Percentiles rank a stretch among this genome's conserved stretches.
Conservation (phyloP, 2,888 invertebrate genomes). For the Seira ritae region DNA sequence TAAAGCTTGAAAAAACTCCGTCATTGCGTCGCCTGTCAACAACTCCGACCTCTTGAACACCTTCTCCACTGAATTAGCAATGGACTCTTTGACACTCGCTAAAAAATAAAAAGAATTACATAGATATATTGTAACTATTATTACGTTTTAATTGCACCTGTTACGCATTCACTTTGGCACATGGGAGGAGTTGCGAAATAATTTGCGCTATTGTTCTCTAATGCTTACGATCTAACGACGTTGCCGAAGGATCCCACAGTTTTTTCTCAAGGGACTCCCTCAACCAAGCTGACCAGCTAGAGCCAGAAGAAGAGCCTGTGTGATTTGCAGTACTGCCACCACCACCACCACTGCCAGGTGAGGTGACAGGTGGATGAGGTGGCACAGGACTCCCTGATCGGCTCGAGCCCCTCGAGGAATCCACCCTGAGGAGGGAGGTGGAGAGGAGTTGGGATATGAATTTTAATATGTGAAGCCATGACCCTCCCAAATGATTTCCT, state of each 20-base stretch:
- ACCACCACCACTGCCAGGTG: slow-evolving; percentile 7
- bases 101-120: slow-evolving; percentile 9
- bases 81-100: slow-evolving; percentile 68
- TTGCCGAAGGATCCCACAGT: slow-evolving; percentile 59
- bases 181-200: neutral
- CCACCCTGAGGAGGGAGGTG: slow-evolving; percentile 50
- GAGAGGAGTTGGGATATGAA: slow-evolving; percentile 67
- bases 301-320: slow-evolving; percentile 38
- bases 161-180: too few species aligned
- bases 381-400: slow-evolving; percentile 59
- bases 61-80: slow-evolving; percentile 60
- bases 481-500: slow-evolving; percentile 65
- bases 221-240: slow-evolving; percentile 58
- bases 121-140: neutral
- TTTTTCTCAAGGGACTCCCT: slow-evolving; percentile 59
- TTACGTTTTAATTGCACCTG: slow-evolving; percentile 1
- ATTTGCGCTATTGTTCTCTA: neutral
- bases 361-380: neutral
- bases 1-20: slow-evolving; percentile 66
- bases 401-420: slow-evolving; percentile 50
- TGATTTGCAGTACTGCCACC: neutral
- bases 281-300: slow-evolving; percentile 60
- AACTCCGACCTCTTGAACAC: slow-evolving; percentile 63
- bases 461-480: slow-evolving; percentile 67
- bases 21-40: slow-evolving; percentile 64